These are phyloP conservation scores for Peucedramus taeniatus DNA, from an alignment of 2,113 vertebrate genomes.

Conservation along the genomic window DNA sequence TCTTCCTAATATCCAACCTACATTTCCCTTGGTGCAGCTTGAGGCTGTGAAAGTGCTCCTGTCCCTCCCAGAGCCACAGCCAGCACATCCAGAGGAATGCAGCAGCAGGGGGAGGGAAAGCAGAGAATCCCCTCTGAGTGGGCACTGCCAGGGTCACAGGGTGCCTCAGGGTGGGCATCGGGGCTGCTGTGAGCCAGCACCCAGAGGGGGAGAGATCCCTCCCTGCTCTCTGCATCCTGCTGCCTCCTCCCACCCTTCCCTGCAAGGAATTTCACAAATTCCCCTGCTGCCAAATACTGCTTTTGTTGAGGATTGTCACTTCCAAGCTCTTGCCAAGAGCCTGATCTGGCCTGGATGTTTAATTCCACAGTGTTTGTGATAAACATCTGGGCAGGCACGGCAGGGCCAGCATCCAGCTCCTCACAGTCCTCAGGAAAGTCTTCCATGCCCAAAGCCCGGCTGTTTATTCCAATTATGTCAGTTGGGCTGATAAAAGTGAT, in stretches of 20 bases:
- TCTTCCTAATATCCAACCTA: too few relatives aligned
- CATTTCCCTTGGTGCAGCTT: too few relatives aligned
- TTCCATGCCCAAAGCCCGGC: background rate
- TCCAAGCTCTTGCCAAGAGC: background rate
- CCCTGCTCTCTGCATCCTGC: rapidly evolving
- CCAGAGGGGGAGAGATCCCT: background rate
- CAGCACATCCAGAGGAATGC: rapidly evolving
- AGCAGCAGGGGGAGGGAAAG: background rate
- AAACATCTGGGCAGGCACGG: background rate
- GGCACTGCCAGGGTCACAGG: rapidly evolving
- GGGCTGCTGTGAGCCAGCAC: background rate
- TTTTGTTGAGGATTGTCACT: background rate
- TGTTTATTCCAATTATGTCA: constrained; percentile 45
- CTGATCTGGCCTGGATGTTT: background rate
- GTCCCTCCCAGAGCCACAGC: background rate
- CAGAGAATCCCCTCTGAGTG: background rate
- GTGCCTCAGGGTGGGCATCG: background rate
- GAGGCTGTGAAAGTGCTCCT: too few relatives aligned
- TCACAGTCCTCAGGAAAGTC: background rate
- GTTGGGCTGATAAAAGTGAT: constrained; percentile 30
- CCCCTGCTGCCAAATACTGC: background rate
- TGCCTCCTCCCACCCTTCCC: background rate
- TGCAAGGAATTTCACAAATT: background rate
- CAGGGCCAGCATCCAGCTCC: background rate
- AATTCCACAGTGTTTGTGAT: background rate